Evolutionary conservation across 2,113 vertebrate species (phyloP), one percentile per base, ranked within the genome.

Genomic region (Tupaia chinensis): DNA sequence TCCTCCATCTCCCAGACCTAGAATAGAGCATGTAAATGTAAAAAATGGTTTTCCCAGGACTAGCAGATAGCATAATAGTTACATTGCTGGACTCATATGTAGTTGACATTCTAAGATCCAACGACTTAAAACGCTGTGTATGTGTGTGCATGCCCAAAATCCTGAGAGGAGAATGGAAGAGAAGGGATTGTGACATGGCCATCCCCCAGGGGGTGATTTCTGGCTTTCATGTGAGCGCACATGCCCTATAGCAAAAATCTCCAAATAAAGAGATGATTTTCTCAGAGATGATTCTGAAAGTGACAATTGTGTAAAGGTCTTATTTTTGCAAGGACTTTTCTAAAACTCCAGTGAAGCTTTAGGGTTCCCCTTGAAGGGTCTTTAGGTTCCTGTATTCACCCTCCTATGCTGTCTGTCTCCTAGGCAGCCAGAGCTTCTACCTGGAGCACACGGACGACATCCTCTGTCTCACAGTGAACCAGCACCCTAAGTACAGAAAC

Each of bases 361-460:
- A 15, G 9, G 25, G 5, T 70, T 70, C 2, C 5, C 65, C 32
- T 4, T 4, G 16, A 58, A 29, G 22, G 56, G 54, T n/a, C 20
- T 58, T 32, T 4, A 1, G 11, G 0, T 11, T 56, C 29, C 53
- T 13, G 27, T 15, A 0, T 32, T 87, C 85, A 82, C 79, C 7
- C 16, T 61, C 73, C 82, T 16, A 0, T 17, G 0, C 16, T 63
- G 17, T 84, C 74, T 89, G 61, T 98, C 72, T 72, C 23, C 95
- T 97, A 99, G 99, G 99, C 81, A 99, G 98, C 63, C 99, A 99
- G 98, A 99, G 99, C 91, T 99, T 99, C 98, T 99, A 99, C 98
- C 98, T 99, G 98, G 99, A 99, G 93, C 99, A 99, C 97, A 99
- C 99, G 0, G 99, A 99, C 7, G 99, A 99, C 98, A 99, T 99